These are phyloP conservation scores for Boloria selene DNA, from an alignment of 2,888 invertebrate species.

Conservation along the genomic window DNA sequence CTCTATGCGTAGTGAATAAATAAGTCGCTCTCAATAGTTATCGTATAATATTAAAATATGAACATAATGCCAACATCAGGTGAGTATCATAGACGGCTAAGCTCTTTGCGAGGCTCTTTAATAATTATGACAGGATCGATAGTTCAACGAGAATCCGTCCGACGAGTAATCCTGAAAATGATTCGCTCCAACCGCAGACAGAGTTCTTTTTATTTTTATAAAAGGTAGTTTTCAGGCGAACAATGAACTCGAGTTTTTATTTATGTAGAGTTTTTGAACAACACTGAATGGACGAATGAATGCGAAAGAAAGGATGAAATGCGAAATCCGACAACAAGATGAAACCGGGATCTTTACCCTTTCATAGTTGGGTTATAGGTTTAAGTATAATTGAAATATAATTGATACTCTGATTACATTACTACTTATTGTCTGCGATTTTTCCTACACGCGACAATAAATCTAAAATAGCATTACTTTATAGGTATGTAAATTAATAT, in stretches of 20 bases:
- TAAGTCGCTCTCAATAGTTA: not conserved
- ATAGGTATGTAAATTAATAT: too few relatives aligned
- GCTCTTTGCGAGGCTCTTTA: conserved; percentile 46
- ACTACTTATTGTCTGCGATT: not conserved
- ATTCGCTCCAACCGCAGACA: conserved; percentile 42
- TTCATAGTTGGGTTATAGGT: not conserved
- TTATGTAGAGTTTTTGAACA: conserved; percentile 31
- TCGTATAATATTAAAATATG: conserved; percentile 20
- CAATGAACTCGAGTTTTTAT: conserved; percentile 34
- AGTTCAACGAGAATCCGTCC: conserved; percentile 41
- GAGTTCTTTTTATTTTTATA: conserved; percentile 34
- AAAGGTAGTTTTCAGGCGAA: conserved; percentile 34
- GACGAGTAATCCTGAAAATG: conserved; percentile 44
- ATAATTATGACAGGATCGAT: conserved; percentile 55
- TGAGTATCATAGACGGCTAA: conserved; percentile 31
- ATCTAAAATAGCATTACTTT: too few relatives aligned
- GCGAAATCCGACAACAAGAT: conserved; percentile 8
- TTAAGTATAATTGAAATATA: not conserved
- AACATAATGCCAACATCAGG: conserved; percentile 28
- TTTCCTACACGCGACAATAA: too few relatives aligned
- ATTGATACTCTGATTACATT: conserved; percentile 3
- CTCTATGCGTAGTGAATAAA: not conserved
- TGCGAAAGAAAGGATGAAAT: conserved; percentile 26
- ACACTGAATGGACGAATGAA: conserved; percentile 25
- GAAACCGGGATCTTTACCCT: conserved; percentile 7